These are phyloP conservation scores for Troilus luridus DNA, from an alignment of 2,888 invertebrate genomes.

Conservation along the genomic window DNA sequence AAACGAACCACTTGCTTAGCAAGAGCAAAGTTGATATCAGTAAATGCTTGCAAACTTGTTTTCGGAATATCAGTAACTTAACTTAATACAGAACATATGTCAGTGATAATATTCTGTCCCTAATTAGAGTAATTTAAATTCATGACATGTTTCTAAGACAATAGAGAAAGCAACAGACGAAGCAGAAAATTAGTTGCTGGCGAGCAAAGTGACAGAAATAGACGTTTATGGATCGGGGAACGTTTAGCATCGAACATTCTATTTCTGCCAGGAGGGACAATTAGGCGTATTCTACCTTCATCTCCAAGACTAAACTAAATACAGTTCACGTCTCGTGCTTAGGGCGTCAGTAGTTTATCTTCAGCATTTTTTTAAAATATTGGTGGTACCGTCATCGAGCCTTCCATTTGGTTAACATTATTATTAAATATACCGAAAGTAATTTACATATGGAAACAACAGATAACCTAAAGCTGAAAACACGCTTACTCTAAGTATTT, in stretches of 20 bases:
- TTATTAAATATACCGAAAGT: too few species aligned
- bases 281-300: not conserved
- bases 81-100: not conserved
- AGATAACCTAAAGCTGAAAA: too few species aligned
- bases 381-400: too few species aligned
- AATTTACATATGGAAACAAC: too few species aligned
- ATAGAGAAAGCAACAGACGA: not conserved
- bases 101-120: not conserved
- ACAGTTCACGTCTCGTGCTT: not conserved
- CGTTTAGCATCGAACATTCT: slow-evolving; percentile 14
- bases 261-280: not conserved
- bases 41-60: not conserved
- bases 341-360: not conserved
- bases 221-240: not conserved
- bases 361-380: too few species aligned
- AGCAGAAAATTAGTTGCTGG: not conserved
- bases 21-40: too few species aligned
- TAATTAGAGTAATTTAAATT: not conserved
- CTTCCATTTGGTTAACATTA: too few species aligned
- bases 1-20: too few species aligned
- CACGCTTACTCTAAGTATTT: too few species aligned
- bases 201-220: not conserved
- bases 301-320: not conserved
- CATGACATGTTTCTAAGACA: not conserved
- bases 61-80: not conserved